Base-by-base conservation (phyloP, 2,113 vertebrate genomes). In the Nerophis lumbriciformis region DNA sequence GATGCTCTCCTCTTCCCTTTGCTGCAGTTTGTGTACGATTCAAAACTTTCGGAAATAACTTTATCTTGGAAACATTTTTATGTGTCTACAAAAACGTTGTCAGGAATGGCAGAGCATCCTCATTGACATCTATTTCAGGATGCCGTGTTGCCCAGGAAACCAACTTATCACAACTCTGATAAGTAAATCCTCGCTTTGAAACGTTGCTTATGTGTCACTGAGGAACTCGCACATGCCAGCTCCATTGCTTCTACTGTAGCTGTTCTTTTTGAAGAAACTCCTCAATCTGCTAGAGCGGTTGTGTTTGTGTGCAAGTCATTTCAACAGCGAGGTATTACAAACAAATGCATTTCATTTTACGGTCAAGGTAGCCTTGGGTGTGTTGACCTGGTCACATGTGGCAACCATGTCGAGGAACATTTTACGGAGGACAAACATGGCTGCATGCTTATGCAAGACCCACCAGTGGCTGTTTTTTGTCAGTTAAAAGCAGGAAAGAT, bases 71-170 rank as follows among this genome's bases (percentile, higher is more conserved):
- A 28, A 0, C 28, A 28, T 28, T 28, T 28, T 3, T 28, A 28
- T 28, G 28, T 28, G 28, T 28, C 28, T 4, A 42, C 8, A 9
- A 42, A 39, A 8, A 14, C 15, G 35, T 9, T 12, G 16, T 10
- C 59, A 66, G 44, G 45, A 70, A 66, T 52, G 58, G 48, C n/a
- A 66, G 5, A 77, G 66, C 66, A n/a, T 57, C 62, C 53, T 51
- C 65, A 76, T 66, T 65, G 75, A 72, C 66, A 67, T 76, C 59
- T 77, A 55, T 75, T 77, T 79, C 60, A 67, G 59, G 52, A 53
- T 38, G 69, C 61, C 12, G 39, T 57, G 64, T 66, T 69, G 63
- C 8, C 56, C 47, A 57, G 42, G 68, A 61, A 53, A 71, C 69
- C 60, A 28, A 39, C 59, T 65, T 56, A 78, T 59, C 59, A 49